These are phyloP conservation scores for Apamea sordens DNA, from an alignment of 2,888 invertebrate species.

Conservation along the genomic window DNA sequence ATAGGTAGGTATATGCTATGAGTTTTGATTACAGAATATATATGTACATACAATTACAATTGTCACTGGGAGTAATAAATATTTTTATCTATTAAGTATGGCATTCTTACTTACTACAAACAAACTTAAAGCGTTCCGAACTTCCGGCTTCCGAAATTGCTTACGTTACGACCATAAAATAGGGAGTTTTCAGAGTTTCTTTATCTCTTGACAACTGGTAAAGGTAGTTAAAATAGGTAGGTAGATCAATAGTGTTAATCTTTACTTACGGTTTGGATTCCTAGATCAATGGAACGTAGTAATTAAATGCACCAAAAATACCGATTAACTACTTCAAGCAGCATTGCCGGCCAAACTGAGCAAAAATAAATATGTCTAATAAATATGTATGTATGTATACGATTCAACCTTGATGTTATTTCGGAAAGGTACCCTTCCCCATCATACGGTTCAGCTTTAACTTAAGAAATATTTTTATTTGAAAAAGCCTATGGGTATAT, in stretches of 20 bases:
- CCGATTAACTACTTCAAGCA: neutral
- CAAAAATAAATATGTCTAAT: conserved; percentile 18
- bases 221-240: too few relatives aligned
- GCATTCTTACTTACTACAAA: neutral
- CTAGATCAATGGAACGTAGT: neutral
- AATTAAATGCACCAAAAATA: neutral
- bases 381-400: too few relatives aligned
- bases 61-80: neutral
- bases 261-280: conserved; percentile 19
- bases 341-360: conserved; percentile 1
- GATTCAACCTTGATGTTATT: conserved; percentile 26
- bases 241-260: neutral
- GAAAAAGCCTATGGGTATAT: neutral
- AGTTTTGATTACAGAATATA: neutral
- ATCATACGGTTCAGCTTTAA: neutral
- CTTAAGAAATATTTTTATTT: neutral
- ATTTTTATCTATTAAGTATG: neutral
- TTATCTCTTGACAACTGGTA: too few relatives aligned
- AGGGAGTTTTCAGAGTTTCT: neutral
- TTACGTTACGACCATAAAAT: too few relatives aligned
- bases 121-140: neutral
- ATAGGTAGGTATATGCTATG: neutral
- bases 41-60: neutral
- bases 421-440: conserved; percentile 9
- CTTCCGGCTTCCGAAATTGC: too few relatives aligned